A percentile compares a stretch with the other conserved stretches of the same genome.
phyloP scores from a whole-genome alignment of 2,888 invertebrate species.

The Hirtodrosophila duncani region DNA sequence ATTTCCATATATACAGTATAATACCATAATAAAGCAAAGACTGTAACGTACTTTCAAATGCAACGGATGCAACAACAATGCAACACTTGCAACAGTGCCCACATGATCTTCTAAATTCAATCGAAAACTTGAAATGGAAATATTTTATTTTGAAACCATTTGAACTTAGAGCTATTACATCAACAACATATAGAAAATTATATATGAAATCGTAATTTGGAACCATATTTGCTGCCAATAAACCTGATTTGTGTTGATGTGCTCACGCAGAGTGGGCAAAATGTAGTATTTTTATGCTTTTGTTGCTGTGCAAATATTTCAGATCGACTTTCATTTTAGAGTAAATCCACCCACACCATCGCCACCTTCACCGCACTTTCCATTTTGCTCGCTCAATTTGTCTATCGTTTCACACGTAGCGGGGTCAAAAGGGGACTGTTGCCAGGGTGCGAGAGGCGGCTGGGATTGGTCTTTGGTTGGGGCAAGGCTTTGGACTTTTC shows the following conservation, averaged over 20 bases:
- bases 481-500: conserved; percentile 2
- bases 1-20: too few species aligned
- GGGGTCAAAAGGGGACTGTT: conserved; percentile 6
- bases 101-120: too few species aligned
- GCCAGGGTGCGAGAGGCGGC: conserved; percentile 1
- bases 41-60: too few species aligned
- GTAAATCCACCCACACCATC: neutral
- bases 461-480: neutral
- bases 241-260: neutral
- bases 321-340: conserved; percentile 23
- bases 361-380: conserved; percentile 32
- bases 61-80: too few species aligned
- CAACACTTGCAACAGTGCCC: too few species aligned
- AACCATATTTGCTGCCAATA: too few species aligned
- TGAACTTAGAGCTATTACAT: too few species aligned
- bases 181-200: too few species aligned
- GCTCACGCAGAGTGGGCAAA: neutral
- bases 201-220: too few species aligned
- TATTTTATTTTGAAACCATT: too few species aligned
- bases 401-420: conserved; percentile 29
- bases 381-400: conserved; percentile 39
- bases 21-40: too few species aligned
- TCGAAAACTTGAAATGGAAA: too few species aligned
- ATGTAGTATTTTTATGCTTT: neutral
- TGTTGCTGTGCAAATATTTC: conserved; percentile 25